Base-by-base conservation (phyloP, 2,888 invertebrate genomes). In the Hyppa rectilinea region DNA sequence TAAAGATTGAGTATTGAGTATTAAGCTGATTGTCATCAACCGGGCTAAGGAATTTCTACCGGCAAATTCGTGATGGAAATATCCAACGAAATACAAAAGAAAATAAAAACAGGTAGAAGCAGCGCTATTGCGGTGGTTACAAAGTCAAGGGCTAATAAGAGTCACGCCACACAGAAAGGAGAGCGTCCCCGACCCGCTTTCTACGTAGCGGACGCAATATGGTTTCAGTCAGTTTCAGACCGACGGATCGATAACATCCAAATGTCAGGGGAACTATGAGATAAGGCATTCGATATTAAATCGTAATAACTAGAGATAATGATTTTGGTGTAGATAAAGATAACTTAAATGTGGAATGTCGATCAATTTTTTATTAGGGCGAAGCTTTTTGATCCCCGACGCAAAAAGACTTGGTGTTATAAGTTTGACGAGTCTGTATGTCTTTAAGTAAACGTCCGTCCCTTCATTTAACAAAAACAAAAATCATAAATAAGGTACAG, bases 261-360 rank as follows among this genome's bases (percentile, higher is more conserved):
- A 80, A 75, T 76, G 70, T 65, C 63, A 79, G 64, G 47, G 64
- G 38, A 64, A 70, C 52, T 31, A 29, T 31, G 45, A 58, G 76
- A 79, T 80, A 83, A 72, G 20, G 52, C 38, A 50, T 69, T 76
- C 45, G 70, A 80, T 79, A 81, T 77, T 80, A 74, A 77, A 75
- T 71, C 43, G 70, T 79, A 61, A 73, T 81, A 69, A 71, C 60
- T 52, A 71, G 67, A 71, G 71, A 83, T 78, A 76, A 59, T 62
- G n/a, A 20, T 65, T 40, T 58, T 17, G 47, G 55, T 62, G 23
- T 2, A 20, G 52, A 80, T 80, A 65, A 38, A 63, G 55, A 53
- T 59, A 36, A 31, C 62, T n/a, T 20, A 47, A 9, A 52, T 10
- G 7, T 45, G 17, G 6, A 45, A 40, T 26, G 38, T 34, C 71